Evolutionary conservation across 2,888 invertebrate species (phyloP), one percentile per base, ranked within the genome.

Genomic region (Nomada lathburiana): DNA sequence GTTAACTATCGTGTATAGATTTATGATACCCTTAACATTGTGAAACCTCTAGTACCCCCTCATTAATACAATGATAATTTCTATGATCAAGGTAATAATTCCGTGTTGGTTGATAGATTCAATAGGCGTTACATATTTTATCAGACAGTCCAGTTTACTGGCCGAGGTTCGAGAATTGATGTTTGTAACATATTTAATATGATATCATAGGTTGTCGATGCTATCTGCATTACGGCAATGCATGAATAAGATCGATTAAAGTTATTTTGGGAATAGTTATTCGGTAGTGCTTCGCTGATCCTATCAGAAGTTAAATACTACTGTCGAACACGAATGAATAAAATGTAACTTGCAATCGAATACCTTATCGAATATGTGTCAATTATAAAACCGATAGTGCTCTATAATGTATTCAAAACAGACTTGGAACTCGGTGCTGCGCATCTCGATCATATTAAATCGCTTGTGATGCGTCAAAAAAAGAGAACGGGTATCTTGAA

Each of bases 401-500:
- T 29, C 50, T 16, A 18, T 0, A 16, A 4, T 0, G 7, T 29
- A n/a, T 59, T n/a, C 1, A 26, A 11, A 2, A 13, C 2, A 23
- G 3, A 1, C 44, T 7, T 18, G 9, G 0, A 20, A 16, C 18
- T 10, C 2, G 36, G 44, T 9, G 18, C 23, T 1, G 7, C 3
- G 7, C 44, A 9, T 29, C 10, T 3, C 44, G 5, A 64, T 64
- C 13, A 3, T 44, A 20, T 47, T 10, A 3, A 18, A 50, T 65
- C 13, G 2, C 36, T 2, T 11, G 3, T 7, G 29, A 16, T 18
- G 13, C 55, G 23, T 47, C 47, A 47, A 18, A 60, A 74, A 47
- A 62, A 26, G 26, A 16, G 4, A 26, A 23, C 57, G 57, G 55
- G 73, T 18, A 75, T n/a, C 20, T 62, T 63, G 23, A 4, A 7